These are phyloP conservation scores for Paramormyrops hopkinsi DNA, from an alignment of 2,797 vertebrate species.

Conservation along the genomic window DNA sequence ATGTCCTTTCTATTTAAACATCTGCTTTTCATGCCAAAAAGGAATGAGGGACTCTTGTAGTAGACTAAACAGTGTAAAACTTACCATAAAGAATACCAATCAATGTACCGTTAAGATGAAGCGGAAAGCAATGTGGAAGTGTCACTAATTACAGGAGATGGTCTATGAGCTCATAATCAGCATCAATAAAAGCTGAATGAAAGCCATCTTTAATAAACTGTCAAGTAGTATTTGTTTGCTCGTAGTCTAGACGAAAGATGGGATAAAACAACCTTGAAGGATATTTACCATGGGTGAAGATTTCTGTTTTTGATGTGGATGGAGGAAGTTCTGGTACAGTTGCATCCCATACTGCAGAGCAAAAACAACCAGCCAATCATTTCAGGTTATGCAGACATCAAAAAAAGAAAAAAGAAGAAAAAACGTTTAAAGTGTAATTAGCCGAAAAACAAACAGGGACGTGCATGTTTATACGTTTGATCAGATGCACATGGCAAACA, in stretches of 20 bases:
- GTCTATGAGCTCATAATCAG: background rate
- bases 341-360: constrained; percentile 83
- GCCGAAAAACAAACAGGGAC: background rate
- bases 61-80: background rate
- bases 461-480: background rate
- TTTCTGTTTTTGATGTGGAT: constrained; percentile 84
- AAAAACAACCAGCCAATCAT: constrained; percentile 26
- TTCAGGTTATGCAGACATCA: background rate
- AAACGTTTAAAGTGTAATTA: background rate
- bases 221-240: background rate
- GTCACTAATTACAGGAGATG: background rate
- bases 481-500: background rate
- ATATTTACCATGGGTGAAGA: constrained; percentile 81
- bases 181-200: background rate
- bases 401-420: background rate
- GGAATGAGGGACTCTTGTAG: background rate
- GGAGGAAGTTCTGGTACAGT: constrained; percentile 91
- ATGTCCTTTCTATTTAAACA: background rate
- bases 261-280: background rate
- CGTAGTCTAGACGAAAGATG: background rate
- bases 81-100: background rate
- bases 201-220: background rate
- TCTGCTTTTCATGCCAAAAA: background rate
- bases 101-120: background rate
- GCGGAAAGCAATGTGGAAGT: background rate